Base-by-base conservation (phyloP, 2,888 invertebrate species). In the Brachyptera putata region DNA sequence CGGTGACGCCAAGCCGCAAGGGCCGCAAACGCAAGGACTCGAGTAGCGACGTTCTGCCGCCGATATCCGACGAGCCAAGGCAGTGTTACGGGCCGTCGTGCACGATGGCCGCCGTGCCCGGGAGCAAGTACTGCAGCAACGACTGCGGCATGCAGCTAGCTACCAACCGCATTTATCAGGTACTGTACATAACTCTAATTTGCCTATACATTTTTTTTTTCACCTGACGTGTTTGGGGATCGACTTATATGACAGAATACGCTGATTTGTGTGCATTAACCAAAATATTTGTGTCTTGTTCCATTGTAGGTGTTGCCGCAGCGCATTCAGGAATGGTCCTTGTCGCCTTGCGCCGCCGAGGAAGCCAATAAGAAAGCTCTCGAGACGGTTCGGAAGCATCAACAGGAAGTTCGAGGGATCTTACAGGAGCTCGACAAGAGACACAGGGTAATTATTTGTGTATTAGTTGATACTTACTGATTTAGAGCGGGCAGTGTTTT, bases 81-180 rank as follows among this genome's bases (percentile, higher is more conserved):
- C 97, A 98, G 70, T 99, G 98, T 73, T 89, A 89, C 71, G 97
- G 97, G 0, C 96, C 95, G 0, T 84, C 85, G 57, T 99, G 99
- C 74, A 80, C 81, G 0, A 83, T 85, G 61, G 84, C 86, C 37
- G 91, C 96, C 0, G 79, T 87, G 13, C 78, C 82, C 1, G 85
- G 84, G 37, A 95, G 94, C 62, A 97, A 97, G 76, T 98, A 97
- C 72, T 98, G 98, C 72, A 89, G 91, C 5, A 86, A 95, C 65
- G 86, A 88, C 65, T 98, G 97, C 73, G 97, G 97, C 0, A 81
- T 94, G 70, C 85, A 87, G 69, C 78, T 98, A 24, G 96, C 97
- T 0, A 88, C 89, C 0, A 86, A 85, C 46, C 80, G 93, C 68
- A 91, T 94, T 66, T 89, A 89, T 69, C 88, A 90, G 77, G 90